Base-by-base conservation (phyloP, 2,888 invertebrate species). In the Entomobrya multifasciata region DNA sequence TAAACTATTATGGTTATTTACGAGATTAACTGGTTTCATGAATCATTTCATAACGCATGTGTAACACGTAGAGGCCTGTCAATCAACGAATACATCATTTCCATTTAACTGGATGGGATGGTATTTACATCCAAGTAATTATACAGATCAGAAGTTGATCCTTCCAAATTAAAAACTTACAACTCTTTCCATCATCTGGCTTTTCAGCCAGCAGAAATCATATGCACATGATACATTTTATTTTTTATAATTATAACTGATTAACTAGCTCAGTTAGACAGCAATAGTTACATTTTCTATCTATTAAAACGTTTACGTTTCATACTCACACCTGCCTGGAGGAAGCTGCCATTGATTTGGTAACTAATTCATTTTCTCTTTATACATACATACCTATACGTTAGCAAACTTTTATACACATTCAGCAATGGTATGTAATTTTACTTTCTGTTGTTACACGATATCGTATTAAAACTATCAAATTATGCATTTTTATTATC, bases 291-390 rank as follows among this genome's bases (percentile, higher is more conserved):
- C n/a, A n/a, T n/a, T n/a, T n/a, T n/a, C n/a, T n/a, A n/a, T n/a
- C n/a, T n/a, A n/a, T n/a, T n/a, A n/a, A n/a, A n/a, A n/a, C n/a
- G n/a, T n/a, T n/a, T n/a, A n/a, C n/a, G n/a, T n/a, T n/a, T n/a
- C n/a, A n/a, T n/a, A 60, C 13, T 27, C 22, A 3, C 10, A 8
- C 60, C 3, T 22, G 13, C 25, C 60, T 60, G 25, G 60, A 60
- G 60, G 60, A 60, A 25, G 60, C 60, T 60, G 60, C 25, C 60
- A 60, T 60, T 25, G 60, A 10, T 27, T 13, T 13, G 60, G 60
- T 25, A 60, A 27, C 36, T 36, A 36, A 36, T 36, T 36, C 36
- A 36, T 36, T 36, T 36, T 4, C 8, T 36, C 5, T 36, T 36
- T 4, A 36, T 60, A 8, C 3, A 25, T 60, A 60, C 22, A 13